Evolutionary conservation across 2,113 vertebrate species (phyloP), one percentile per base, ranked within the genome.

Genomic region (Pseudonaja textilis): DNA sequence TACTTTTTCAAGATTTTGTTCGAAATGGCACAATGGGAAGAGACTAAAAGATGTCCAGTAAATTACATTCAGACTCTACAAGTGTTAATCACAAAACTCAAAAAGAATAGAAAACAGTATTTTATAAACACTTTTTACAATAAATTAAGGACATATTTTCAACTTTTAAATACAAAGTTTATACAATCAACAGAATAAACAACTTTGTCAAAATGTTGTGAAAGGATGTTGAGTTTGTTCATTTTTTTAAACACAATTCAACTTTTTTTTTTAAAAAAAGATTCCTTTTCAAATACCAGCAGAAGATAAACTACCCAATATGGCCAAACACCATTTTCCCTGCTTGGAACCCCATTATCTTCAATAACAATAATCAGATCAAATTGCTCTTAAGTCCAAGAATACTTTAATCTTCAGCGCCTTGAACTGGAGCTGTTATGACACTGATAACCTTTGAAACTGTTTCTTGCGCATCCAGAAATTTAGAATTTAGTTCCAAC

Each of bases 151-250:
- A 94, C 95, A 85, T 95, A 94, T 92, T 95, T 89, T 74, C 94
- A 96, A 96, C 96, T 95, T 94, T 93, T 95, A 96, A 97, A 97
- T 97, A 97, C 4, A 97, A 97, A 96, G 89, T 97, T 97, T 96
- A 95, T 93, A 97, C 94, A 94, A 95, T 92, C 95, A 93, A 97
- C 97, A 97, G 69, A 96, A 91, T 93, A 93, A 90, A 96, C 93
- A 96, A 94, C 96, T 95, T 94, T 92, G 96, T 91, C 85, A 90
- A 96, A 96, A 92, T 74, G 52, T 88, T 16, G 45, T 55, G 3
- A 95, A 94, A 95, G 94, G 4, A 81, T 47, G 50, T 42, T 91
- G 25, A 94, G 88, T 69, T 93, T 92, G 95, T 93, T 95, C 95
- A 94, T 26, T 9, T 11, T 74, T 16, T 57, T 39, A 20, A 26